Conservation (phyloP, 2,797 vertebrate genomes). For the Mormyrops boulengeri region DNA sequence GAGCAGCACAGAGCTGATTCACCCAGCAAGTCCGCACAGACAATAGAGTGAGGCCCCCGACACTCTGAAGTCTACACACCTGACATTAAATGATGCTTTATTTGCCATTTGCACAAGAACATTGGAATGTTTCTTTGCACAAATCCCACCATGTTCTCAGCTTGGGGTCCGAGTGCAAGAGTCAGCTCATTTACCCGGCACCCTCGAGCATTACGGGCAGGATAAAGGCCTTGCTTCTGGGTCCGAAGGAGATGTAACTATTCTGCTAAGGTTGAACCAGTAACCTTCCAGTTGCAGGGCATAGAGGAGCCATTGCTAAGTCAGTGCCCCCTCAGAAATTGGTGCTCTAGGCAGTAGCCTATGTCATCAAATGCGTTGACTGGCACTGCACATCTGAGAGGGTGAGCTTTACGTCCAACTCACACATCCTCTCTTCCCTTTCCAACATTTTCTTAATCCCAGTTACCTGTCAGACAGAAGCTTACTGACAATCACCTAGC, state of each 20-base stretch:
- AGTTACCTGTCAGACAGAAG: not conserved
- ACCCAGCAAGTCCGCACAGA: not conserved
- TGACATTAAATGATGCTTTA: not conserved
- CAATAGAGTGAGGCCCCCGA: not conserved
- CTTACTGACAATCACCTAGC: not conserved
- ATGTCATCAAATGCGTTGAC: not conserved
- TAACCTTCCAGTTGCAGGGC: not conserved
- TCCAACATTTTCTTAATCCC: not conserved
- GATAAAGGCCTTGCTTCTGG: not conserved
- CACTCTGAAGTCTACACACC: not conserved
- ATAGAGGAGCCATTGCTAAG: not conserved
- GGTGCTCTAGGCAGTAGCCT: not conserved
- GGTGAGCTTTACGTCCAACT: not conserved
- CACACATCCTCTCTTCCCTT: not conserved
- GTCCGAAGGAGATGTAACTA: not conserved
- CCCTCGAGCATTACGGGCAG: not conserved
- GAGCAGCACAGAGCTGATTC: not conserved
- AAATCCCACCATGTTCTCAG: not conserved
- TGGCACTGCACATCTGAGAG: not conserved
- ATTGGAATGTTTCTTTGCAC: not conserved
- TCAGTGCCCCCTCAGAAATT: not conserved
- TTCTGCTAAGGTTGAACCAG: not conserved
- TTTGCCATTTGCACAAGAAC: not conserved
- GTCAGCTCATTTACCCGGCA: not conserved
- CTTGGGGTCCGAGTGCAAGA: not conserved